phyloP scores from a whole-genome alignment of 2,888 invertebrate genomes.

The Rhimphoctona megacephalus region DNA sequence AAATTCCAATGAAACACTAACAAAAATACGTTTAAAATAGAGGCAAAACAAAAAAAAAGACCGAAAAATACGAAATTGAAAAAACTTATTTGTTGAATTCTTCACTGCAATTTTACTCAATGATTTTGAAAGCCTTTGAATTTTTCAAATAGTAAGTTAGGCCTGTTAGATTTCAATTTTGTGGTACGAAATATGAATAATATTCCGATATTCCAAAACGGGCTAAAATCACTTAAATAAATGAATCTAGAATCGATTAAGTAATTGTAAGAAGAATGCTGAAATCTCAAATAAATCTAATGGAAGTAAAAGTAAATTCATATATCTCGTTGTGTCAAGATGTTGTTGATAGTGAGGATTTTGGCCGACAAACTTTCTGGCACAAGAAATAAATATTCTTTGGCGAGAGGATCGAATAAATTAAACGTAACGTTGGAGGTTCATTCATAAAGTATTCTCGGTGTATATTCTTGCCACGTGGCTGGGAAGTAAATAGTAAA shows the following conservation, averaged over 20 bases:
- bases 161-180: neutral
- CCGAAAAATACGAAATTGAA: too few species aligned
- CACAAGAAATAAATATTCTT: constrained; percentile 57
- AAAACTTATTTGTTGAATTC: too few species aligned
- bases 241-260: neutral
- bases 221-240: neutral
- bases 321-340: neutral
- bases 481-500: constrained; percentile 42
- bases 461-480: constrained; percentile 42
- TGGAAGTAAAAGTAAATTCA: neutral
- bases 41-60: too few species aligned
- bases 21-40: too few species aligned
- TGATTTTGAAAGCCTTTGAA: neutral
- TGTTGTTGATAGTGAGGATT: constrained; percentile 23
- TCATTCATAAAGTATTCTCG: constrained; percentile 64
- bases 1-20: too few species aligned
- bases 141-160: neutral
- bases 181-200: neutral
- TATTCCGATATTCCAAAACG: neutral
- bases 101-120: too few species aligned
- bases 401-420: constrained; percentile 63
- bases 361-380: constrained; percentile 25
- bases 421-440: constrained; percentile 37
- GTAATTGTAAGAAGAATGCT: neutral
- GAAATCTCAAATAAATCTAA: neutral